Conservation (phyloP, 2,888 invertebrate species). For the Ichneumoninae sp. region DNA sequence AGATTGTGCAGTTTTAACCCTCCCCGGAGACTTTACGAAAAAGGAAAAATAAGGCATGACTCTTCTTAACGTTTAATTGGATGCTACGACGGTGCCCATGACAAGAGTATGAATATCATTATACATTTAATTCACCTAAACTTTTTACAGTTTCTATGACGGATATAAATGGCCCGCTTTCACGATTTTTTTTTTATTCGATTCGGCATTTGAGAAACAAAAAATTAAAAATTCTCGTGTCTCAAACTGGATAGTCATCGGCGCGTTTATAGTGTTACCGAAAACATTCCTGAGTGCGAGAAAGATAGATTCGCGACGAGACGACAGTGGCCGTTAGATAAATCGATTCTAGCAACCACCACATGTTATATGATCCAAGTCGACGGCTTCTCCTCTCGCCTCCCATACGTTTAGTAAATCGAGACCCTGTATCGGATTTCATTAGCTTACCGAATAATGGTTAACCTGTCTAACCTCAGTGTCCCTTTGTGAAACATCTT, state of each 20-base stretch:
- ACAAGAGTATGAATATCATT: constrained; percentile 66
- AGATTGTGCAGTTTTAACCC: constrained; percentile 23
- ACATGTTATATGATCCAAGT: constrained; percentile 24
- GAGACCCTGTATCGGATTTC: constrained; percentile 16
- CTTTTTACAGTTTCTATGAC: constrained; percentile 2
- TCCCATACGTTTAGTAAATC: constrained; percentile 4
- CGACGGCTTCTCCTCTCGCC: not conserved
- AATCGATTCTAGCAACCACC: constrained; percentile 53
- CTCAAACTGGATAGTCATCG: constrained; percentile 48
- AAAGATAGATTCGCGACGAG: constrained; percentile 1
- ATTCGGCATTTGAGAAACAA: not conserved
- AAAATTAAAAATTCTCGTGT: constrained; percentile 35
- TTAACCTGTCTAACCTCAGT: not conserved
- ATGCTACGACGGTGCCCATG: constrained; percentile 60
- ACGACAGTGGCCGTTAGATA: constrained; percentile 9
- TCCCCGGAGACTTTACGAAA: not conserved
- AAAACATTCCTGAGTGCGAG: constrained; percentile 31
- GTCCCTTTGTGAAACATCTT: constrained; percentile 47
- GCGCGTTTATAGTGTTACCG: constrained; percentile 62
- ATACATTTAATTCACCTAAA: constrained; percentile 69
- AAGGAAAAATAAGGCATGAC: not conserved
- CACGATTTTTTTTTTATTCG: constrained; percentile 4
- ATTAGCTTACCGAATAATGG: not conserved
- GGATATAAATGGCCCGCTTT: not conserved
- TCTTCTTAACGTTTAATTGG: constrained; percentile 72